Conservation (phyloP, 2,888 invertebrate genomes). For the Aleiodes testaceus region DNA sequence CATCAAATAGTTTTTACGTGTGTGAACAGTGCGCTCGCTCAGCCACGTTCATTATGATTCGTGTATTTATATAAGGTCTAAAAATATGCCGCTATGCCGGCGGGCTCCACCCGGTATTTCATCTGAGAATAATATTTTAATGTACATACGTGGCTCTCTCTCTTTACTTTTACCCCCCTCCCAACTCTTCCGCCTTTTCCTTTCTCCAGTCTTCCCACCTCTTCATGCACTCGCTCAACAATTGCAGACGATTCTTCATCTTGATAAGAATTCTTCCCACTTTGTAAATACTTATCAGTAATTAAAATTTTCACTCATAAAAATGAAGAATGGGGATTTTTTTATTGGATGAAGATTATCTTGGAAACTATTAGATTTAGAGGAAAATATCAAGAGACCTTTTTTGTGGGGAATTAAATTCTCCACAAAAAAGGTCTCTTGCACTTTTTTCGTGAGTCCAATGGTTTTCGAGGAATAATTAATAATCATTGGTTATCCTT, state of each 20-base stretch:
- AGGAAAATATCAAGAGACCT: too few relatives aligned
- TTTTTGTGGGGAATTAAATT: too few relatives aligned
- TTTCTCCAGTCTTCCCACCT: conserved; percentile 36
- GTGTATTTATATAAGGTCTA: conserved; percentile 74
- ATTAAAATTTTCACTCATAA: conserved; percentile 1
- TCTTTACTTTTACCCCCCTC: conserved; percentile 41
- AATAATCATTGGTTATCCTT: neutral
- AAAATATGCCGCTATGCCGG: conserved; percentile 71
- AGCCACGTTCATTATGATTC: conserved; percentile 72
- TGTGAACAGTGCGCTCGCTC: conserved; percentile 48
- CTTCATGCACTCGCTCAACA: conserved; percentile 20
- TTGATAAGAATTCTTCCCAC: conserved; percentile 21
- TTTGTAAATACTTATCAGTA: conserved; percentile 17
- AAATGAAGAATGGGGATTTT: neutral
- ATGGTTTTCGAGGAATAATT: neutral
- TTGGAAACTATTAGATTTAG: too few relatives aligned
- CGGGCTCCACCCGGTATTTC: conserved; percentile 73
- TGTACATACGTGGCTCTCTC: conserved; percentile 64
- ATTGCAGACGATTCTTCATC: conserved; percentile 12
- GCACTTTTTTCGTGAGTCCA: neutral
- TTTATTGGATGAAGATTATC: too few relatives aligned
- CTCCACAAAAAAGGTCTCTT: neutral
- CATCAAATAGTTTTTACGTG: conserved; percentile 34
- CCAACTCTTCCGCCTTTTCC: conserved; percentile 41
- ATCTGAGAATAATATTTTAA: conserved; percentile 74